phyloP scores from a whole-genome alignment of 2,797 vertebrate genomes.

The Graptemys geographica region DNA sequence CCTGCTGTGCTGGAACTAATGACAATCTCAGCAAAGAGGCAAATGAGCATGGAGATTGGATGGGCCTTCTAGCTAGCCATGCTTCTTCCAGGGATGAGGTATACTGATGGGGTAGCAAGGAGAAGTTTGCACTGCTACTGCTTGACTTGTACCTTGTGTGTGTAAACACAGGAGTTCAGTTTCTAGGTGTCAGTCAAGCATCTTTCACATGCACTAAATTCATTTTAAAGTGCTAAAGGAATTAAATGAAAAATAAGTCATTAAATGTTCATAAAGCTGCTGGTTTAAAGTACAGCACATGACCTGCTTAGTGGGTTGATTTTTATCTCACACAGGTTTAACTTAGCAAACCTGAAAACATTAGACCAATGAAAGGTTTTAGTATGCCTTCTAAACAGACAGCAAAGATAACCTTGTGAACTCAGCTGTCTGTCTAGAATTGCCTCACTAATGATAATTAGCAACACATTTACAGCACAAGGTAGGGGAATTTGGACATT shows the following conservation, averaged over 20 bases:
- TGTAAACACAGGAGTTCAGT: not conserved
- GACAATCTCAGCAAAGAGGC: not conserved
- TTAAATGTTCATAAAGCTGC: not conserved
- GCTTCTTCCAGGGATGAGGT: not conserved
- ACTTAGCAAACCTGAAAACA: constrained; percentile 49
- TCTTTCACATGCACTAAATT: not conserved
- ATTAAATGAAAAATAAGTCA: not conserved
- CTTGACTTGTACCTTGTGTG: not conserved
- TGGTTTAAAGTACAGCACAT: constrained; percentile 32
- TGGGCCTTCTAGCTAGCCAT: not conserved
- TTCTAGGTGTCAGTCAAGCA: constrained; percentile 3
- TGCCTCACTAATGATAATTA: constrained; percentile 14
- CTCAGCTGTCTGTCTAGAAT: constrained; percentile 30
- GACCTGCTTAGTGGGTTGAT: constrained; percentile 6
- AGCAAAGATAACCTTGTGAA: constrained; percentile 54
- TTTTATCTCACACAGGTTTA: constrained; percentile 37
- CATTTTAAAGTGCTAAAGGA: constrained; percentile 3
- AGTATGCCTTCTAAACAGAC: constrained; percentile 14
- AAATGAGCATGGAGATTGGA: not conserved
- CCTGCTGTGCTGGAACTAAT: not conserved
- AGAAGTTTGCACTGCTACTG: not conserved
- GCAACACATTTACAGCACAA: constrained; percentile 20
- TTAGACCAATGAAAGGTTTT: constrained; percentile 25
- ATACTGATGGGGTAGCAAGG: not conserved
- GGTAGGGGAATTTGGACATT: constrained; percentile 32